Base-by-base conservation (phyloP, 2,888 invertebrate species). In the Neria commutata region DNA sequence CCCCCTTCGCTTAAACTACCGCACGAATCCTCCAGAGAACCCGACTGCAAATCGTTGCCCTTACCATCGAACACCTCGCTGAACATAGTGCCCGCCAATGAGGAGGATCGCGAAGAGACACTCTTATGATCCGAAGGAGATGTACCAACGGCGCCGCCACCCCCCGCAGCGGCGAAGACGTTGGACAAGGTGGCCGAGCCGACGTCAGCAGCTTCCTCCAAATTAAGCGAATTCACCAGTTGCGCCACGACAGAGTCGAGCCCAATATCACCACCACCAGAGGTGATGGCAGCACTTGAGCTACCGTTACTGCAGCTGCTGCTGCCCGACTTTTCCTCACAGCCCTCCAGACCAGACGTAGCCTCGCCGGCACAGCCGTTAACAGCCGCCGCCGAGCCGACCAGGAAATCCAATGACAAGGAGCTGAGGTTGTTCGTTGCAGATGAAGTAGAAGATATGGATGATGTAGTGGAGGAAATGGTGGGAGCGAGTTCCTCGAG, bases 21-120 rank as follows among this genome's bases (percentile, higher is more conserved):
- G 47, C 80, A 76, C 40, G 79, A 69, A 67, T 83, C 83, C 65
- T 83, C 83, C 61, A 83, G 71, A 3, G 77, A 68, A 25, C 70
- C 68, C 19, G 79, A 77, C 65, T 80, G 79, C 61, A 79, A 71
- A 60, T 79, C 76, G 34, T 66, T 73, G 33, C 71, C 73, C 34
- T 76, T 77, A 33, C 67, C 67, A 50, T 80, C 81, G 50, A 76
- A 80, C 3, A 69, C 67, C 17, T 69, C 69, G 42, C 67, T 69
- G 56, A 69, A 69, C 69, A 69, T 69, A 25, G 61, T 67, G 56
- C 62, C 61, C 16, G 63, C 61, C 48, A 67, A 55, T 8, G 67
- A 65, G 24, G 67, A 66, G 6, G 67, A 66, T 50, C 67, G 66
- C 19, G 67, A 64, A 1, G 29, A 5, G 29, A 11, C 29, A 29